Percentiles rank a stretch among this genome's conserved stretches.
Conservation (phyloP, 2,888 invertebrate species). For the Eupithecia abbreviata region DNA sequence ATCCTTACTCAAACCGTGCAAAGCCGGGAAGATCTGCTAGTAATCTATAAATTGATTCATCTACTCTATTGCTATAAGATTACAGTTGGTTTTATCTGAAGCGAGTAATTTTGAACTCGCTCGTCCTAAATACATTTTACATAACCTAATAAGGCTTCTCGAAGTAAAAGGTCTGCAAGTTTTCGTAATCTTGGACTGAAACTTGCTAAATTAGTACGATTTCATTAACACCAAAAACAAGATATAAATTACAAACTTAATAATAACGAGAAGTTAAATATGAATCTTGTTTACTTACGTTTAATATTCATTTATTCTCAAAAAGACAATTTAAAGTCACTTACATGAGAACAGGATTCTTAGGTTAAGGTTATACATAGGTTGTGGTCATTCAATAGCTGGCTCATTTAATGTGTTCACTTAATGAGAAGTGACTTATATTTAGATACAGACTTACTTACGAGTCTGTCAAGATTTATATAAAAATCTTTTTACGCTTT, state of each 20-base stretch:
- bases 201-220: conserved; percentile 2
- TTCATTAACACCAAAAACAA: conserved; percentile 1
- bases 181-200: background rate
- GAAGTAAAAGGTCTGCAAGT: conserved; percentile 3
- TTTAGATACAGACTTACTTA: background rate
- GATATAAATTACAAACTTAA: background rate
- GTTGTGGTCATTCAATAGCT: too few species aligned
- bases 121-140: background rate
- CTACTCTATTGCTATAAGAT: background rate
- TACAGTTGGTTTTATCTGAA: background rate
- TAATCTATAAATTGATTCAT: background rate
- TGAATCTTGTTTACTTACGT: too few species aligned
- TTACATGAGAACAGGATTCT: too few species aligned
- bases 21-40: too few species aligned
- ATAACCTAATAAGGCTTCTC: background rate
- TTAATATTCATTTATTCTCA: too few species aligned
- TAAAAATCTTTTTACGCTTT: too few species aligned
- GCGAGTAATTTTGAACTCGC: background rate
- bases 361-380: too few species aligned
- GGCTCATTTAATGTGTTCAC: too few species aligned
- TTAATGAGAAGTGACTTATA: too few species aligned
- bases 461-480: background rate
- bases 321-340: too few species aligned
- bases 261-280: background rate
- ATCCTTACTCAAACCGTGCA: too few species aligned